Evolutionary conservation across 2,113 vertebrate genomes (phyloP).

Genomic region (Cichladusa arquata): DNA sequence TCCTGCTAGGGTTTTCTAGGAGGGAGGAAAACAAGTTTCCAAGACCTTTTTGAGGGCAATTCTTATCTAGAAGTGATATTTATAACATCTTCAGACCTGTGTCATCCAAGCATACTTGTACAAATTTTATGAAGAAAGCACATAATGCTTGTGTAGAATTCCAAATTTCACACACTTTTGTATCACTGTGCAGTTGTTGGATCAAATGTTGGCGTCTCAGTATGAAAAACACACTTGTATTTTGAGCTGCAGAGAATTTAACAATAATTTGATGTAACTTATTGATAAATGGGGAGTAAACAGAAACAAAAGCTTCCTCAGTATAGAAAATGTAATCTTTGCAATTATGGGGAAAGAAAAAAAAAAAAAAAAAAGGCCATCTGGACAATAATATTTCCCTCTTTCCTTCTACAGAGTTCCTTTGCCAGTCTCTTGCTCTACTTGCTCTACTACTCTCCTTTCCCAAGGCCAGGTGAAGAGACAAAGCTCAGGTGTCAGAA

Average conservation of each 20-base stretch:
- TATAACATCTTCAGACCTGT: background rate
- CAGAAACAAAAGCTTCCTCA: background rate
- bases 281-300: background rate
- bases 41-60: background rate
- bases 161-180: background rate
- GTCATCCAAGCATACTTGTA: background rate
- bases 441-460: background rate
- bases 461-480: background rate
- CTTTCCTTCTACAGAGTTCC: background rate
- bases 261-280: background rate
- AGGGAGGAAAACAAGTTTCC: background rate
- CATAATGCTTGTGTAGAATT: rapidly evolving
- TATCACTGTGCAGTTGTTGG: too few species aligned
- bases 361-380: background rate
- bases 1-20: background rate
- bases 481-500: background rate
- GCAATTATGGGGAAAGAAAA: rapidly evolving
- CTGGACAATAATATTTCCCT: background rate
- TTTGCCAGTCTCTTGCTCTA: background rate
- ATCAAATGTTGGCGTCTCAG: background rate
- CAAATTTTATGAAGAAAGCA: background rate
- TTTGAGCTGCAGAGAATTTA: background rate
- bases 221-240: background rate
- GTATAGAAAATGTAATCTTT: background rate
- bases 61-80: background rate